phyloP scores from a whole-genome alignment of 1,140 invertebrate species.

The Drosophila nigrodunni region DNA sequence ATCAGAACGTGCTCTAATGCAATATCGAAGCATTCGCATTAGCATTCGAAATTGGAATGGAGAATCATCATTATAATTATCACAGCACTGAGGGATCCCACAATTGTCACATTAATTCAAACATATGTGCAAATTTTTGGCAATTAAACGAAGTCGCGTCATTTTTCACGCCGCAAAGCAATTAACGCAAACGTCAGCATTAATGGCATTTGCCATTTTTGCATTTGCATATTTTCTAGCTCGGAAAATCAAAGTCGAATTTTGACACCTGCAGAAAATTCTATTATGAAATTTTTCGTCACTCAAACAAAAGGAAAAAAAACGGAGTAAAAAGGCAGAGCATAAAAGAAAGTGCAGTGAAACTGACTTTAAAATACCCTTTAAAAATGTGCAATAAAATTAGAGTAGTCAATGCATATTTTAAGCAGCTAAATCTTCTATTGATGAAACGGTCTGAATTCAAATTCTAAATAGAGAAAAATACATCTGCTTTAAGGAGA shows the following conservation, averaged over 20 bases:
- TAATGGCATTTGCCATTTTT: constrained; percentile 51
- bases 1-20: constrained; percentile 55
- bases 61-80: constrained; percentile 71
- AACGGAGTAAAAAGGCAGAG: background rate
- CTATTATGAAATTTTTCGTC: constrained; percentile 49
- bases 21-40: constrained; percentile 50
- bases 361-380: too few relatives aligned
- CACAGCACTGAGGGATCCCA: constrained; percentile 11
- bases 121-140: constrained; percentile 77
- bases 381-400: too few relatives aligned
- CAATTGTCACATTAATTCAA: constrained; percentile 72
- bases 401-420: too few relatives aligned
- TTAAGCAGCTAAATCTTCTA: too few relatives aligned
- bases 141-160: constrained; percentile 61
- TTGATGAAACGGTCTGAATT: too few relatives aligned
- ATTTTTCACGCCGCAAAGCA: constrained; percentile 66
- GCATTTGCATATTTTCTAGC: constrained; percentile 55
- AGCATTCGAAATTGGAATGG: background rate
- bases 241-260: constrained; percentile 10
- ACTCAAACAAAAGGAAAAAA: constrained; percentile 59
- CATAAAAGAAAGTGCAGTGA: background rate
- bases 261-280: constrained; percentile 52
- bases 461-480: too few relatives aligned
- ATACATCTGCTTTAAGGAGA: too few relatives aligned
- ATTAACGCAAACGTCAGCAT: constrained; percentile 60